These are phyloP conservation scores for Lacanobia wlatinum DNA, from an alignment of 2,888 invertebrate species.

Conservation along the genomic window DNA sequence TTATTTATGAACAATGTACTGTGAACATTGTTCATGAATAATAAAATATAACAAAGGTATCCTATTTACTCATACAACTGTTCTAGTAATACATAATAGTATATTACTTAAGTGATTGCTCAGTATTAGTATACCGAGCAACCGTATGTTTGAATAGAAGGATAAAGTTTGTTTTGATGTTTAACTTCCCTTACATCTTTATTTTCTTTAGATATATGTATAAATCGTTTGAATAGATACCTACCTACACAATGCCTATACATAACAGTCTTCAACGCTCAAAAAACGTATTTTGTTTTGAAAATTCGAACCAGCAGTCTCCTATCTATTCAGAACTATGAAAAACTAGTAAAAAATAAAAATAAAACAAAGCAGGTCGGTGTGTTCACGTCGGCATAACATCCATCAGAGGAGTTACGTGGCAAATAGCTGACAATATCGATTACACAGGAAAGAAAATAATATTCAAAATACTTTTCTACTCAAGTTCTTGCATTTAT, in stretches of 20 bases:
- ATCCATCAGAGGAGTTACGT: slow-evolving; percentile 80
- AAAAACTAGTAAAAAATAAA: slow-evolving; percentile 66
- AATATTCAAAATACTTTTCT: slow-evolving; percentile 78
- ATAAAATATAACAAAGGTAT: no score
- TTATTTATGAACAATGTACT: background rate
- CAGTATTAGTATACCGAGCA: background rate
- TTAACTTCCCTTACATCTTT: slow-evolving; percentile 16
- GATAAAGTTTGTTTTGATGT: background rate
- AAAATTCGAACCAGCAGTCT: background rate
- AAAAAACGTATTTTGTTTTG: slow-evolving; percentile 22
- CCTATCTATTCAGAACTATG: slow-evolving; percentile 21
- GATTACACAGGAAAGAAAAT: slow-evolving; percentile 79
- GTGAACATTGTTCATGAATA: no score
- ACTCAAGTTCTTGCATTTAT: slow-evolving; percentile 78
- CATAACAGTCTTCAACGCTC: background rate
- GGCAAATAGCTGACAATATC: slow-evolving; percentile 84
- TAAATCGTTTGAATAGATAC: slow-evolving; percentile 3
- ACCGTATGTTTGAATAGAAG: background rate
- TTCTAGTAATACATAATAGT: background rate
- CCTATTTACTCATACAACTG: background rate
- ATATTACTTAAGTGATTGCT: slow-evolving; percentile 11
- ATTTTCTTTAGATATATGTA: slow-evolving; percentile 1
- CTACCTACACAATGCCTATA: no score
- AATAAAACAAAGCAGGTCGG: slow-evolving; percentile 73
- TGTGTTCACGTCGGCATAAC: slow-evolving; percentile 75